Evolutionary conservation across 2,888 invertebrate genomes (phyloP), one percentile per base, ranked within the genome.

Genomic region (Parnassius mnemosyne): DNA sequence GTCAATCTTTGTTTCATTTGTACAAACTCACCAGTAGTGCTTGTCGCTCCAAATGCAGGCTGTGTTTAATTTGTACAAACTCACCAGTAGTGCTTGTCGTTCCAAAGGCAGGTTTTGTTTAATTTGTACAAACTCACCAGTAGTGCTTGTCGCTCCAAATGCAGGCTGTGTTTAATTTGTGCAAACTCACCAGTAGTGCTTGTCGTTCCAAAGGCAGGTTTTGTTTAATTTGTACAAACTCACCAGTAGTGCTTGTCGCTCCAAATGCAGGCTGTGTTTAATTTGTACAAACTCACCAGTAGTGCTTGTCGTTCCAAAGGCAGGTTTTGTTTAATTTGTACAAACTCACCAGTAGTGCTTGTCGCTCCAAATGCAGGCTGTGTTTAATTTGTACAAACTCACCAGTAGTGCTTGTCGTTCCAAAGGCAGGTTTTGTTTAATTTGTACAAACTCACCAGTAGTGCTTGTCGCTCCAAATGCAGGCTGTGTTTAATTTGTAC

Each of bases 351-450:
- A 0, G 86, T 71, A 0, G 85, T 77, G 0, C 80, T 65, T 0
- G 90, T 71, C 0, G 85, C 77, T 0, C 93, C 93, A 63, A 93
- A 93, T 0, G 93, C 87, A 3, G 93, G 90, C 73, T 93, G 1
- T 20, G 10, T 43, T 44, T 43, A 41, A 16, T 11, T 54, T 20
- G 42, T 13, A 42, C 13, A 41, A 54, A 65, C 66, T 74, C 44
- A 87, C 89, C 86, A 0, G 86, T 71, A 0, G 85, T 77, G 0
- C 80, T 65, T 0, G 90, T 71, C 0, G 85, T 77, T 0, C 93
- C 93, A 63, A 93, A 93, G 0, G 93, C 87, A 3, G 93, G 90
- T 16, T 16, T 16, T 20, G 10, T 43, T 44, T 43, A 41, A 16
- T 11, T 54, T 20, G 42, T 13, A 42, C 13, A 41, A 54, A 65